Evolutionary conservation across 2,797 vertebrate genomes (phyloP), one percentile per base, ranked within the genome.

Genomic region (Artibeus jamaicensis): DNA sequence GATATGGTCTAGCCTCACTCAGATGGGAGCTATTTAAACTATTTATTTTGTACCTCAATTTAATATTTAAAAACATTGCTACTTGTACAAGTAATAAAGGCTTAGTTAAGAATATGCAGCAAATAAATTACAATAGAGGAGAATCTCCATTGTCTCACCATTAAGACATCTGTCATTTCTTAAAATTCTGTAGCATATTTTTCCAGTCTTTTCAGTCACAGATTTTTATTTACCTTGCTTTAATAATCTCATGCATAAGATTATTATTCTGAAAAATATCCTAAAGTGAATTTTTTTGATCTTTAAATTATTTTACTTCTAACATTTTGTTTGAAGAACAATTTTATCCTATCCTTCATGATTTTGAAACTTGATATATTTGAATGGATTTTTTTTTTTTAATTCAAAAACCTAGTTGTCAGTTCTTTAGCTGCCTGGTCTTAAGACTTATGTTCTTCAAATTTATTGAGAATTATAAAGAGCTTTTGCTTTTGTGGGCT

Each of bases 1-100:
- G 15, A 81, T 89, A 78, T 74, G 22, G 34, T 90, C 39, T 85
- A 77, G 5, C 34, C 7, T 94, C 14, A 15, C 18, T 85, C 37
- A 65, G 71, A n/a, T 59, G 39, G 91, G 18, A 91, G 10, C n/a
- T 68, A 15, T 83, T 84, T 96, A 48, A 85, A 78, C 8, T 71
- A 6, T 37, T 86, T 78, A 89, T 86, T 92, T 92, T 0, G 3
- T 83, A 89, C 18, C 10, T 91, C 65, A 79, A 8, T 86, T 71
- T 92, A 83, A 89, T 65, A 70, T 86, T 86, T 88, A 73, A 91
- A 97, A 95, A 50, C 50, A 44, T 65, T 89, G 86, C 29, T 94
- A 73, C 39, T 81, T 57, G 6, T 14, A 62, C 5, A 86, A 84
- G 34, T 57, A 91, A 26, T 92, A 73, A 95, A 73, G 24, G 4